A percentile compares a stretch with the other conserved stretches of the same genome.
Evolutionary conservation across 2,113 vertebrate genomes (phyloP).

Genomic region (Calypte anna): DNA sequence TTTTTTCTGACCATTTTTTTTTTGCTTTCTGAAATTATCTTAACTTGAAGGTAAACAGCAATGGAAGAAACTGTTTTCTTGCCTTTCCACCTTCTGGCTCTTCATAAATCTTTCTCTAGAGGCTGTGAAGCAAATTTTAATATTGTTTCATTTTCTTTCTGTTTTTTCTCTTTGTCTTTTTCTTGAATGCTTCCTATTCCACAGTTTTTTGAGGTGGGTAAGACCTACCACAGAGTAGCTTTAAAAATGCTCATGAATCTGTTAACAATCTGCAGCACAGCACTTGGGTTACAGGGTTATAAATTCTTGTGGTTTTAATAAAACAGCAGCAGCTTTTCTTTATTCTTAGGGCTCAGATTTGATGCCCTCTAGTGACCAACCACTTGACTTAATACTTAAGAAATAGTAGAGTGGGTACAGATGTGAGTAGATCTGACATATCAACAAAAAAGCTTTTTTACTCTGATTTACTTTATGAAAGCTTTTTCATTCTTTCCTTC

Average conservation of each 20-base stretch:
- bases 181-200: background rate
- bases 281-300: background rate
- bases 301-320: background rate
- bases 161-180: too few species aligned
- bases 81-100: background rate
- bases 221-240: background rate
- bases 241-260: background rate
- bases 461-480: background rate
- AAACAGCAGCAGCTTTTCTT: background rate
- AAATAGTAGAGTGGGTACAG: background rate
- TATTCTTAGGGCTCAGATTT: conserved; percentile 30
- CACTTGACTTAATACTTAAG: background rate
- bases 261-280: background rate
- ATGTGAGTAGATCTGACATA: background rate
- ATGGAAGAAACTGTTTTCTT: background rate
- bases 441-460: background rate
- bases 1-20: background rate
- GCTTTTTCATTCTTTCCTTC: background rate
- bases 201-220: background rate
- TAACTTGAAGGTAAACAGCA: background rate
- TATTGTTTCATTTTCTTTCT: background rate
- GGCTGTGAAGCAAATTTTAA: background rate
- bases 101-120: background rate
- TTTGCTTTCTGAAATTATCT: background rate
- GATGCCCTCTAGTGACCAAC: conserved; percentile 16